Conservation (phyloP, 2,888 invertebrate species). For the Apoderus coryli region DNA sequence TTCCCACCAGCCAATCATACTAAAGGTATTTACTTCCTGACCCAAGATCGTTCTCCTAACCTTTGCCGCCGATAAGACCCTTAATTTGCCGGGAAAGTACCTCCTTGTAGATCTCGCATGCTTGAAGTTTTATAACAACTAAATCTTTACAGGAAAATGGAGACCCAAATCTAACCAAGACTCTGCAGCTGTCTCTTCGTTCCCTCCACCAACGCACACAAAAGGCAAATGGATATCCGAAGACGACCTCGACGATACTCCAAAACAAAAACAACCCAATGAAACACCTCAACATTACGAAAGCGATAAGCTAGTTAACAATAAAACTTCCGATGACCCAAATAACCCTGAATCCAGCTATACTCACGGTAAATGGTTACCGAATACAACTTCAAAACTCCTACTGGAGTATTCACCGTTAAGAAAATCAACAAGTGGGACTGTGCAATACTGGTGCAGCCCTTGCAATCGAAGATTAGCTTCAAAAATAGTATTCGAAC, state of each 20-base stretch:
- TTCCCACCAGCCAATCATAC: constrained; percentile 15
- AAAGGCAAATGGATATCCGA: constrained; percentile 44
- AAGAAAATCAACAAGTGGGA: constrained; percentile 29
- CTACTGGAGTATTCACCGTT: constrained; percentile 25
- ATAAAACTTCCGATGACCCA: constrained; percentile 2
- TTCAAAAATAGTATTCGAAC: constrained; percentile 57
- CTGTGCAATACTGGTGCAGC: constrained; percentile 62
- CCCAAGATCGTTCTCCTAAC: too few relatives aligned
- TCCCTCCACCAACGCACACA: constrained; percentile 15
- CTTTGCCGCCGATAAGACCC: too few relatives aligned
- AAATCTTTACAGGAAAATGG: constrained; percentile 43
- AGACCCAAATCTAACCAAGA: constrained; percentile 32
- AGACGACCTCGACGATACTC: constrained; percentile 12
- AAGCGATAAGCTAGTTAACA: neutral
- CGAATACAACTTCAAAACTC: constrained; percentile 25
- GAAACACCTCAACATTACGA: neutral
- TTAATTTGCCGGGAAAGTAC: too few relatives aligned
- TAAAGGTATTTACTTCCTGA: too few relatives aligned
- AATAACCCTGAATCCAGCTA: constrained; percentile 28
- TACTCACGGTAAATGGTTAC: constrained; percentile 69
- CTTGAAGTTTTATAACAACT: too few relatives aligned
- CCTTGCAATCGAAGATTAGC: constrained; percentile 65
- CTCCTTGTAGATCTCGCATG: too few relatives aligned
- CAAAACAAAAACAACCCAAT: neutral
- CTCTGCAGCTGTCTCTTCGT: neutral